Conservation (phyloP, 1,140 invertebrate species). For the Penaeus vannamei region DNA sequence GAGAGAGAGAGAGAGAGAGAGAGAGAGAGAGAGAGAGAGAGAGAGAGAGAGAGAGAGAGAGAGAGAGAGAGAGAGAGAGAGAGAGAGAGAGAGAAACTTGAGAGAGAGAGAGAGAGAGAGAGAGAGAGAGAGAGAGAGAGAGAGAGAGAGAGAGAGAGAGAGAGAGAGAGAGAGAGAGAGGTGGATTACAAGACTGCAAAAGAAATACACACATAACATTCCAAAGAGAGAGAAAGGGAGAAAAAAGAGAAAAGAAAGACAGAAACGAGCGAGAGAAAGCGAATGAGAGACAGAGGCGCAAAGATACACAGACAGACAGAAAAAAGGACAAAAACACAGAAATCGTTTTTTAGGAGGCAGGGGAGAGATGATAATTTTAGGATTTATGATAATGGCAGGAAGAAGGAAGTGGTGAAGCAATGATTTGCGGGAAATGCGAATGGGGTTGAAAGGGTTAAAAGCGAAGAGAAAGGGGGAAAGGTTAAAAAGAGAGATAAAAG, state of each 20-base stretch:
- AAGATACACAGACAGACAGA: not conserved
- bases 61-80: not conserved
- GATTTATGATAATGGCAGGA: no score
- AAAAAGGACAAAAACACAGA: no score
- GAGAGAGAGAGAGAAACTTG: not conserved
- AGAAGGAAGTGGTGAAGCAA: no score
- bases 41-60: not conserved
- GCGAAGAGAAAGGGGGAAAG: no score
- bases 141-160: not conserved
- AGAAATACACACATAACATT: not conserved
- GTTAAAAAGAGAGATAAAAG: no score
- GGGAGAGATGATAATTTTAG: no score
- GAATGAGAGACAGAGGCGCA: not conserved
- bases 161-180: not conserved
- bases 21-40: not conserved
- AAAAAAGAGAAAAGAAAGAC: not conserved
- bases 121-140: constrained; percentile 16
- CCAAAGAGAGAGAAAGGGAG: not conserved
- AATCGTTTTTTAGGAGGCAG: no score
- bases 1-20: not conserved
- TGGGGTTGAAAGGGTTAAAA: no score
- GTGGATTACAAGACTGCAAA: not conserved
- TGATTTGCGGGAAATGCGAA: no score
- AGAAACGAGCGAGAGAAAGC: not conserved
- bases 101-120: not conserved